Evolutionary conservation across 2,797 vertebrate genomes (phyloP).

Genomic region (Coregonus sp.): DNA sequence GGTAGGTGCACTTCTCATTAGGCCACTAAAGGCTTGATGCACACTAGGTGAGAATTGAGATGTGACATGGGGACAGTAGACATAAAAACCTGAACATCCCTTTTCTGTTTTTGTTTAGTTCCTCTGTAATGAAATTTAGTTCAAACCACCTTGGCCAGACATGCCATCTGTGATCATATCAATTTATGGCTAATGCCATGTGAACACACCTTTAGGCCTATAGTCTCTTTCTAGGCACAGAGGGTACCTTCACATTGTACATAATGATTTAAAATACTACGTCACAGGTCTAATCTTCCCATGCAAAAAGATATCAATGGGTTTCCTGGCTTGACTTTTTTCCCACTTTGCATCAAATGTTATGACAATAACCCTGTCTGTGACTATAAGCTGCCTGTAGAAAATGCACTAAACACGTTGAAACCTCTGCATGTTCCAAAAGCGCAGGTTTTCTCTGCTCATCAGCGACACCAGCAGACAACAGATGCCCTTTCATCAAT

Average conservation of each 20-base stretch:
- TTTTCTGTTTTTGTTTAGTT: background rate
- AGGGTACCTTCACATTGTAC: conserved; percentile 15
- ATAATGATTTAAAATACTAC: conserved; percentile 15
- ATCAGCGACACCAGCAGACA: background rate
- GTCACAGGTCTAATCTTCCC: background rate
- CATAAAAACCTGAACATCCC: background rate
- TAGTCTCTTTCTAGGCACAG: conserved; percentile 10
- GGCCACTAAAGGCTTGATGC: background rate
- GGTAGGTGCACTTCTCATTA: too few relatives aligned
- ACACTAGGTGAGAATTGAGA: background rate
- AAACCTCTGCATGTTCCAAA: background rate
- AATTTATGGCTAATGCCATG: conserved; percentile 14
- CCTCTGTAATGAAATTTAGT: conserved; percentile 10
- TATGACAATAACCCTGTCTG: background rate
- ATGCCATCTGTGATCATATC: conserved; percentile 24
- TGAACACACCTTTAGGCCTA: conserved; percentile 42
- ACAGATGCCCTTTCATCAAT: background rate
- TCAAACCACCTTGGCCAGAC: conserved; percentile 25
- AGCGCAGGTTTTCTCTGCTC: too few relatives aligned
- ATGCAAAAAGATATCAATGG: background rate
- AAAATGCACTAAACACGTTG: background rate
- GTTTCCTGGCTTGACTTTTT: background rate
- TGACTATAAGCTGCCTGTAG: background rate
- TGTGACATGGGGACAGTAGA: background rate
- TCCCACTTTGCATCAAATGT: background rate